Percentiles rank a stretch among this genome's conserved stretches.
Conservation (phyloP, 92 coral and sea anemone species). For the Porites evermanni region DNA sequence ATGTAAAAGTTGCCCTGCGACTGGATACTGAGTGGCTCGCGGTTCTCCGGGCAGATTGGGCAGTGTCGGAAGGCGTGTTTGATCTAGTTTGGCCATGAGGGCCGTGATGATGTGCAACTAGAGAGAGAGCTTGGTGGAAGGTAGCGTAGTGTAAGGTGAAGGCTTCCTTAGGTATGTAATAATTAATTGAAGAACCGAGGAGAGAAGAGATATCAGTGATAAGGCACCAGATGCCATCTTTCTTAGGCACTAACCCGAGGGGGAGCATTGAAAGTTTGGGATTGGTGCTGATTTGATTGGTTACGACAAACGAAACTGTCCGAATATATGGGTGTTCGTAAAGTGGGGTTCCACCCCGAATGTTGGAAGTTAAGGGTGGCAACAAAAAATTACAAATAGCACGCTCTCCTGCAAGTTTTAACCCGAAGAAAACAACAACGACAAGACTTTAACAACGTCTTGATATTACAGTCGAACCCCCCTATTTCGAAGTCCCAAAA, state of each 20-base stretch:
- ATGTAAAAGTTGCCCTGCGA: not conserved
- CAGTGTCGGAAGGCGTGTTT: not conserved
- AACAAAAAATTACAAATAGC: too few relatives aligned
- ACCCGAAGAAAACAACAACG: too few relatives aligned
- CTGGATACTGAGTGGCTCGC: not conserved
- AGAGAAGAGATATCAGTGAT: not conserved
- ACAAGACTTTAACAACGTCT: too few relatives aligned
- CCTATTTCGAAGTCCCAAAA: too few relatives aligned
- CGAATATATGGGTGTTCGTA: too few relatives aligned
- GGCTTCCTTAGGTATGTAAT: not conserved
- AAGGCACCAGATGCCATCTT: not conserved
- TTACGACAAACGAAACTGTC: too few relatives aligned
- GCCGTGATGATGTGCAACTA: not conserved
- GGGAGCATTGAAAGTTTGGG: not conserved
- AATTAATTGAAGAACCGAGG: not conserved
- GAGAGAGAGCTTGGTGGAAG: not conserved
- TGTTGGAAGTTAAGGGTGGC: too few relatives aligned
- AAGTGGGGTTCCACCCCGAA: too few relatives aligned
- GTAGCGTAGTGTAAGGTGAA: conserved; percentile 5
- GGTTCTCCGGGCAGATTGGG: not conserved
- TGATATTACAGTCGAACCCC: too few relatives aligned
- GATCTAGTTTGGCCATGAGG: conserved; percentile 1
- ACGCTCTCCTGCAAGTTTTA: too few relatives aligned
- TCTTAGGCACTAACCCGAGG: not conserved
- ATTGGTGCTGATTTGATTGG: not conserved